Evolutionary conservation across 2,113 vertebrate species (phyloP), one percentile per base, ranked within the genome.

Genomic region (Ailuropoda melanoleuca): DNA sequence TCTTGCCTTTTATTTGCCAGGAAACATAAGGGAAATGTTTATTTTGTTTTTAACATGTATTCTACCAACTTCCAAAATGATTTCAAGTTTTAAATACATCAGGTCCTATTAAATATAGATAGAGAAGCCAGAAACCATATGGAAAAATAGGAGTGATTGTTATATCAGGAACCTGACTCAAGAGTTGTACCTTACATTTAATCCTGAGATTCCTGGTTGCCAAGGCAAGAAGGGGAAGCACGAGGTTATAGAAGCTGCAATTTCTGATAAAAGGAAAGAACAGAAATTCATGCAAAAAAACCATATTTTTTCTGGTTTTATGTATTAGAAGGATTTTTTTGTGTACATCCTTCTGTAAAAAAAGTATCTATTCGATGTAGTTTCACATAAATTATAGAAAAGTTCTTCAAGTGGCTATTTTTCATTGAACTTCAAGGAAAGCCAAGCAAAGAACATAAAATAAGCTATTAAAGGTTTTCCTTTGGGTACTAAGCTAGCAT

Each of bases 341-440:
- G 58, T 56, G 31, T 81, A 10, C 85, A n/a, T 74, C 4, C 1
- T 89, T 34, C 91, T 34, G 64, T 43, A 72, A 75, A 95, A 96
- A 24, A 21, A 70, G 1, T 77, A 43, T 87, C 23, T 37, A 9
- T 91, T 81, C 64, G 21, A 37, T 77, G 5, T 31, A 80, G 14
- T 77, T 70, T 93, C 92, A 53, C 23, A 24, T 77, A 86, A 90
- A 92, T 78, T 66, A 86, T n/a, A 64, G 78, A 87, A 96, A 62
- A 77, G 39, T 74, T 85, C 75, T 97, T 93, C 70, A 53, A 74
- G 48, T 78, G 31, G 4, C 74, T 90, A 24, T 46, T 94, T 94
- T 84, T 93, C 58, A 90, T n/a, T 53, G n/a, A 62, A 64, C 37
- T 58, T 97, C 37, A 74, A 86, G 83, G 62, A 88, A 94, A 88